Evolutionary conservation across 2,113 vertebrate genomes (phyloP).

Genomic region (Bettongia penicillata): DNA sequence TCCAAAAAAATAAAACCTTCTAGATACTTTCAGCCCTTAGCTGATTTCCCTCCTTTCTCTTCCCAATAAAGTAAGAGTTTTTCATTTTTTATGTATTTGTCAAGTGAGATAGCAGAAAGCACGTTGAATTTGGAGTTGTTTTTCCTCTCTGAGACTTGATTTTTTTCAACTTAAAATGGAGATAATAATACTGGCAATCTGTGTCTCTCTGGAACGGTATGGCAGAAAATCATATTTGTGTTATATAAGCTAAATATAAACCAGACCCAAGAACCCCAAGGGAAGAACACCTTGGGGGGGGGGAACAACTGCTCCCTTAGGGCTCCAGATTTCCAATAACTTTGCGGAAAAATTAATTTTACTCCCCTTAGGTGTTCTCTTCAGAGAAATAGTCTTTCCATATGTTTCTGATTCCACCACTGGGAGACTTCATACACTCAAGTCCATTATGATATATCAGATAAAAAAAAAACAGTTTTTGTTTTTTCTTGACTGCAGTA

Average conservation of each 20-base stretch:
- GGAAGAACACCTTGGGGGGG: not conserved
- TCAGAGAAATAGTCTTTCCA: not conserved
- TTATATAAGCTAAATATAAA: not conserved
- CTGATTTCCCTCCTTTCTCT: not conserved
- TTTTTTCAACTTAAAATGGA: not conserved
- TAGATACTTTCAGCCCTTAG: not conserved
- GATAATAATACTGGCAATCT: not conserved
- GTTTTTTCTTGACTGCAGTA: not conserved
- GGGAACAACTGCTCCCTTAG: not conserved
- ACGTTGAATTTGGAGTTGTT: not conserved
- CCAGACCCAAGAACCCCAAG: not conserved
- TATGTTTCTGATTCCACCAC: not conserved
- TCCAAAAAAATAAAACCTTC: not conserved
- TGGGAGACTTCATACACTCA: conserved; percentile 3
- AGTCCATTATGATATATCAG: conserved; percentile 29
- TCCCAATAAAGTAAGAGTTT: not conserved
- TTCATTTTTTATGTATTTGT: not conserved
- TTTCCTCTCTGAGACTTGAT: not conserved
- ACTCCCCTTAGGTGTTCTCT: conserved; percentile 9
- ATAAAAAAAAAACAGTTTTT: conserved; percentile 14
- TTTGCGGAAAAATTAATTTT: conserved; percentile 25
- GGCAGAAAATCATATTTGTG: not conserved
- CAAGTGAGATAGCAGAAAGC: not conserved
- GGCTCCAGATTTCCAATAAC: conserved; percentile 1
- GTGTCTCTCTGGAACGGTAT: not conserved